These are phyloP conservation scores for Carollia perspicillata DNA, from an alignment of 2,113 vertebrate genomes.

Conservation along the genomic window DNA sequence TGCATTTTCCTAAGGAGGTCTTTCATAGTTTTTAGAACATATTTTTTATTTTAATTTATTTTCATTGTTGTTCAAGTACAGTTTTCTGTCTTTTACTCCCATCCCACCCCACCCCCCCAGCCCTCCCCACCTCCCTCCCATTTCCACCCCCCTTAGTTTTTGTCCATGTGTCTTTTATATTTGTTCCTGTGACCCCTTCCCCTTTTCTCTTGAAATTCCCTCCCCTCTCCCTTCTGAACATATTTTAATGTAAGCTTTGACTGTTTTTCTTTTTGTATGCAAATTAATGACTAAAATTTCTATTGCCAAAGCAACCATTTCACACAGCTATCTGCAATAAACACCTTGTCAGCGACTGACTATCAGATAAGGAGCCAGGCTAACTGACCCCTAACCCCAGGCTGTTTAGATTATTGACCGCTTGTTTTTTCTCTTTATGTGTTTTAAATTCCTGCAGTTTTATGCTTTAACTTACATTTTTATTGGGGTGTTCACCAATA, in stretches of 20 bases:
- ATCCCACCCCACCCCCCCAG: no score
- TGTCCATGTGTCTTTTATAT: no score
- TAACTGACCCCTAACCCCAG: background rate
- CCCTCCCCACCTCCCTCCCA: no score
- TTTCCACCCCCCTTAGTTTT: no score
- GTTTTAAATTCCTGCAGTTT: background rate
- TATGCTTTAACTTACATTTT: background rate
- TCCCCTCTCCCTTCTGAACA: no score
- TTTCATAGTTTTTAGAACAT: background rate
- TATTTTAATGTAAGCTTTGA: background rate
- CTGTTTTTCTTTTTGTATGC: background rate
- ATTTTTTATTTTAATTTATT: no score
- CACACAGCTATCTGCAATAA: background rate
- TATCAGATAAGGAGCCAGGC: background rate
- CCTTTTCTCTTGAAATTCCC: no score
- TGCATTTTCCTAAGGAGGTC: background rate
- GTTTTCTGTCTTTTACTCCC: no score
- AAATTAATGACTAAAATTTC: background rate
- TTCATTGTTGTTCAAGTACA: no score
- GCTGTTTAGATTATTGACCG: background rate
- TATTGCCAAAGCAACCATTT: background rate
- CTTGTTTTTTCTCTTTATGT: background rate
- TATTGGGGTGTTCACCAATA: background rate
- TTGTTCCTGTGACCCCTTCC: no score
- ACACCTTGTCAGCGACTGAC: background rate